Base-by-base conservation (phyloP, 1,140 invertebrate genomes). In the Aricia agestis region DNA sequence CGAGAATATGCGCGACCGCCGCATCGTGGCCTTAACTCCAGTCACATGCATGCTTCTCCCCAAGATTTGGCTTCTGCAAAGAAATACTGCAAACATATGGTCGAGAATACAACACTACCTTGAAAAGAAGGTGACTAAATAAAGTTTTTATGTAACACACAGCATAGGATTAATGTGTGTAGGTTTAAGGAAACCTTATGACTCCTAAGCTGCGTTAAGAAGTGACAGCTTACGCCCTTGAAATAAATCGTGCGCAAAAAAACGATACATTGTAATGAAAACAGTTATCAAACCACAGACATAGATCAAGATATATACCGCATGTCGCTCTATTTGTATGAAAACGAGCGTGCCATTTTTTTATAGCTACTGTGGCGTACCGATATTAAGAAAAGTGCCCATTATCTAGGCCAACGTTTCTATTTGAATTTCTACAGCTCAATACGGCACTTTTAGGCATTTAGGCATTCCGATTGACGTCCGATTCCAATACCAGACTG, bases 51-150 rank as follows among this genome's bases (percentile, higher is more conserved):
- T 95, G 74, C 82, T 95, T 5, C 83, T 95, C 45, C 94, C 94
- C 0, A 92, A 92, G 66, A 93, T 94, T 78, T 95, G 94, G 93
- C 79, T 95, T 15, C 77, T 93, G 42, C 91, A 94, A 74, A 92
- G 93, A 18, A 95, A 94, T 78, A 92, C 91, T 2, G 93, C 93
- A 2, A 94, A 94, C 73, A 93, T 95, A 57, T 95, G 94, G 94
- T 90, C 92, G 36, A 87, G 93, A 32, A 93, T 95, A 25, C 92
- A 93, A 77, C 85, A 93, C 68, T 95, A 93, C 76, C 81, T 95
- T 41, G 91, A 93, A 65, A 92, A 89, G 13, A 93, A 93, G 80
- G 87, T 90, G 63, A 36, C 15, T 57, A 45, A 18, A 1, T 72
- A 25, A 13, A 71, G 68, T 13, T 18, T 25, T 66, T 58, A 71